A percentile compares a stretch with the other conserved stretches of the same genome.
phyloP scores from a whole-genome alignment of 2,888 invertebrate genomes.

The Leistus spinibarbis region DNA sequence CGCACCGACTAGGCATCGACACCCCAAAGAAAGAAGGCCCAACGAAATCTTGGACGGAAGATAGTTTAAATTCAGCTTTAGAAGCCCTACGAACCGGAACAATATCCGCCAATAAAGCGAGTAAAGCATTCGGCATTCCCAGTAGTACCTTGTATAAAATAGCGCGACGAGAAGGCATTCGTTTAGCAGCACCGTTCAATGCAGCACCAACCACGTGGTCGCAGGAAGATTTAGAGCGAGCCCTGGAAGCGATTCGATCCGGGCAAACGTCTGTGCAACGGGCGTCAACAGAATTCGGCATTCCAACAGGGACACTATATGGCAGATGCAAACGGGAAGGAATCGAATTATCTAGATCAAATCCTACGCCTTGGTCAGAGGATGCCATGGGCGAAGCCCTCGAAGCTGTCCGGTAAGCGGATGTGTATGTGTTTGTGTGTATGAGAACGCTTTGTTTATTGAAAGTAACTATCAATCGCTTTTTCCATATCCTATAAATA shows the following conservation, averaged over 20 bases:
- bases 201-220: constrained; percentile 89
- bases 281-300: constrained; percentile 85
- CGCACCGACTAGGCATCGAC: constrained; percentile 86
- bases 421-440: no score
- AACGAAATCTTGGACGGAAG: constrained; percentile 87
- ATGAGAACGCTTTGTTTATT: neutral
- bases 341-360: constrained; percentile 84
- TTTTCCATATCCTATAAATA: no score
- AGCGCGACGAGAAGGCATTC: constrained; percentile 86
- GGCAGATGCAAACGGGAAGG: constrained; percentile 89
- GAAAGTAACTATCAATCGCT: neutral
- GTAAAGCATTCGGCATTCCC: constrained; percentile 89
- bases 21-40: constrained; percentile 90
- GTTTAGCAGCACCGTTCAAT: constrained; percentile 88
- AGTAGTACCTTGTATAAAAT: constrained; percentile 92
- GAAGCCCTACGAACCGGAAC: constrained; percentile 83
- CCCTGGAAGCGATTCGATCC: constrained; percentile 79
- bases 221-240: constrained; percentile 81
- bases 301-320: constrained; percentile 87
- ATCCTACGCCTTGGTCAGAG: constrained; percentile 94
- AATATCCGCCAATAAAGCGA: constrained; percentile 89
- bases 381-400: constrained; percentile 90
- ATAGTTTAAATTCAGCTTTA: constrained; percentile 79
- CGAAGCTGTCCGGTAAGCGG: constrained; percentile 82
- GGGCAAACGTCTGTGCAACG: constrained; percentile 85